Percentiles rank a stretch among this genome's conserved stretches.
Conservation (phyloP, 1,140 invertebrate genomes). For the Papilio xuthus region DNA sequence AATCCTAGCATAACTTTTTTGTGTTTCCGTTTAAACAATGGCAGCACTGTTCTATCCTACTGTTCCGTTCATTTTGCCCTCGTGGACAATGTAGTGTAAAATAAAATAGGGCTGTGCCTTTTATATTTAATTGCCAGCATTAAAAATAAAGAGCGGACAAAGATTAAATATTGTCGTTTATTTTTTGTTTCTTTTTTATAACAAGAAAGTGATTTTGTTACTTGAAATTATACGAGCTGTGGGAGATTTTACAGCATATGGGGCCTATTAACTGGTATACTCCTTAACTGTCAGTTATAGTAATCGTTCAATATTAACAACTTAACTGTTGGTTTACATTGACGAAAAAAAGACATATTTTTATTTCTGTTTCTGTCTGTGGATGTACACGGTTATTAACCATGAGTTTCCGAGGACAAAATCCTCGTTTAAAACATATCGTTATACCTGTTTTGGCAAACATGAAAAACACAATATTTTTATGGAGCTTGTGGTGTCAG, state of each 20-base stretch:
- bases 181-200: background rate
- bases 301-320: background rate
- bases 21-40: background rate
- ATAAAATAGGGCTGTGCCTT: constrained; percentile 17
- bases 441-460: too few relatives aligned
- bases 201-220: background rate
- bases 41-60: background rate
- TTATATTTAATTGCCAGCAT: constrained; percentile 18
- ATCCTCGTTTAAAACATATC: too few relatives aligned
- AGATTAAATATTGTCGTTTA: background rate
- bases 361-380: too few relatives aligned
- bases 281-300: background rate
- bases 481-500: too few relatives aligned
- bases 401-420: too few relatives aligned
- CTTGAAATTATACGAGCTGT: constrained; percentile 16
- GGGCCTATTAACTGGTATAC: background rate
- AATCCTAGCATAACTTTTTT: background rate
- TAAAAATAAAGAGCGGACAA: constrained; percentile 22
- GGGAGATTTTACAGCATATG: constrained; percentile 3
- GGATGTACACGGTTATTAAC: too few relatives aligned
- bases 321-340: background rate
- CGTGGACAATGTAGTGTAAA: background rate
- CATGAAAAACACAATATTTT: too few relatives aligned
- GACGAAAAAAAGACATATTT: too few relatives aligned
- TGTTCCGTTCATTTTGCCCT: background rate